Conservation (phyloP, 2,113 vertebrate genomes). For the Mus musculus region DNA sequence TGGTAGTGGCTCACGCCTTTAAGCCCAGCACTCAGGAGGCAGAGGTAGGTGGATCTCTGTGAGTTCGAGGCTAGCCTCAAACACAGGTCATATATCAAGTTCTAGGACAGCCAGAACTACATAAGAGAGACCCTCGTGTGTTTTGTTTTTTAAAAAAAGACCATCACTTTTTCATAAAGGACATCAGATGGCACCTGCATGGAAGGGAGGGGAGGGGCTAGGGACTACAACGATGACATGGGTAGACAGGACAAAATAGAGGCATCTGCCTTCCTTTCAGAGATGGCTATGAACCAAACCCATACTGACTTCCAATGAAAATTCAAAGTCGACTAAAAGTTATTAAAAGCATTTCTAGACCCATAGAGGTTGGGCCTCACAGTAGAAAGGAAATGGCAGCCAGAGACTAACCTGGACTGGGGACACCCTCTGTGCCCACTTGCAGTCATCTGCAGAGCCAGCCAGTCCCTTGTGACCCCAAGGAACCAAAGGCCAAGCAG, state of each 20-base stretch:
- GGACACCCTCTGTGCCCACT: neutral
- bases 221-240: neutral
- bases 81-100: neutral
- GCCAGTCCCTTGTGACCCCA: accelerated
- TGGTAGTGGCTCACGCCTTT: neutral
- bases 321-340: neutral
- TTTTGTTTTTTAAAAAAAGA: neutral
- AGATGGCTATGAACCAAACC: neutral
- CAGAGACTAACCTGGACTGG: neutral
- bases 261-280: neutral
- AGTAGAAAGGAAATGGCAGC: neutral
- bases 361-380: neutral
- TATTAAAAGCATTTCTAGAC: neutral
- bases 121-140: neutral
- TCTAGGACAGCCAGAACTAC: neutral
- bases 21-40: neutral
- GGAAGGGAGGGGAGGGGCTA: accelerated
- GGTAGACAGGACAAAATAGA: neutral
- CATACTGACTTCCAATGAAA: neutral
- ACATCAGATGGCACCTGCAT: neutral
- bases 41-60: neutral
- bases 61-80: neutral
- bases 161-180: neutral
- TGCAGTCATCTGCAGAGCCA: no score
- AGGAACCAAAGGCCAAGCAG: neutral